A percentile compares a stretch with the other conserved stretches of the same genome.
Conservation (phyloP, 2,888 invertebrate genomes). For the Drosophila suboccidentalis region DNA sequence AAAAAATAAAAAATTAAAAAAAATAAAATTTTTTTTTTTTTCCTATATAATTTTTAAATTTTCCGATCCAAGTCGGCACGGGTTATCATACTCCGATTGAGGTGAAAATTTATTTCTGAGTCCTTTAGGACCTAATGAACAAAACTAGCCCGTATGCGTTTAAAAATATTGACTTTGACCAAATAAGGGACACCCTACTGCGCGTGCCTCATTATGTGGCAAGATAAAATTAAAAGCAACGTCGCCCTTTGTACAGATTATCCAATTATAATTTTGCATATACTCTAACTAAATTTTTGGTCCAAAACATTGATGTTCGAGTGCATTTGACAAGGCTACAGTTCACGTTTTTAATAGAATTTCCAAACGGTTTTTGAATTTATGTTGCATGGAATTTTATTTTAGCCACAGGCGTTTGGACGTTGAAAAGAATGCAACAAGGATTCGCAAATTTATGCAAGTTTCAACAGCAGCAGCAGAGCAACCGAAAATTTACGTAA, state of each 20-base stretch:
- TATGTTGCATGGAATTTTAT: constrained; percentile 4
- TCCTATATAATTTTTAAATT: too few relatives aligned
- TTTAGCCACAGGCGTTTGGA: constrained; percentile 12
- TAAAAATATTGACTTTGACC: too few relatives aligned
- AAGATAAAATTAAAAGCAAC: constrained; percentile 39
- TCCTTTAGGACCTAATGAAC: too few relatives aligned
- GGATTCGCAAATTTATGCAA: constrained; percentile 53
- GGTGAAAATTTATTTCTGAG: too few relatives aligned
- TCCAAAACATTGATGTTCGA: constrained; percentile 17
- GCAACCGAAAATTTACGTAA: constrained; percentile 31
- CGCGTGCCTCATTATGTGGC: constrained; percentile 67
- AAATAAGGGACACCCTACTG: too few relatives aligned
- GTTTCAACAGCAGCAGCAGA: constrained; percentile 20
- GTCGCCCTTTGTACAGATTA: constrained; percentile 43
- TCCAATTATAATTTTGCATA: constrained; percentile 63
- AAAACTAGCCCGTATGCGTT: too few relatives aligned
- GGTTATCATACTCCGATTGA: too few relatives aligned
- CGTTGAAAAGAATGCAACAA: constrained; percentile 34
- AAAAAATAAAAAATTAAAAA: too few relatives aligned
- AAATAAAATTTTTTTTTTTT: too few relatives aligned
- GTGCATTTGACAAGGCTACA: background rate
- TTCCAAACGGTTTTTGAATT: constrained; percentile 1
- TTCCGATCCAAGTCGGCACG: too few relatives aligned
- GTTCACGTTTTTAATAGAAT: constrained; percentile 9
- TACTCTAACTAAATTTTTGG: constrained; percentile 18